Base-by-base conservation (phyloP, 2,113 vertebrate species). In the Cacatua alba region DNA sequence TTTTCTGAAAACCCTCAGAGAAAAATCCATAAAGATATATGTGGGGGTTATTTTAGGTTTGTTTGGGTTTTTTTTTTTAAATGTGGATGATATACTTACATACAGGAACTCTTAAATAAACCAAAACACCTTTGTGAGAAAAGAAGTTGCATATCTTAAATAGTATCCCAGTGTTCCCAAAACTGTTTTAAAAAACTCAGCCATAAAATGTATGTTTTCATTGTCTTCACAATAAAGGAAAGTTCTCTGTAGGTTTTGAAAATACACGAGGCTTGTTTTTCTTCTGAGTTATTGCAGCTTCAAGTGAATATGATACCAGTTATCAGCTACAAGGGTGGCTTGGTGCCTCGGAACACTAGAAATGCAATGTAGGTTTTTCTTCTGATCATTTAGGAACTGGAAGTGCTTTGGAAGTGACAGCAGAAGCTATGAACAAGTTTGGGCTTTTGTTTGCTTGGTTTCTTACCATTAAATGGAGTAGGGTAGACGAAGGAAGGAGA, bases 391-490 rank as follows among this genome's bases (percentile, higher is more conserved):
- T 75, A 31, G 6, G 26, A 71, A 44, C 7, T 28, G 16, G 33
- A 46, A 75, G 10, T 28, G 10, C 17, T 80, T 49, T 13, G 55
- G 24, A 75, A 51, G 13, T 20, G 7, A 13, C 13, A 80, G n/a
- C 5, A 75, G 35, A 79, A 43, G 5, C 59, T 41, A n/a, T 23
- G 29, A 79, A 41, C 18, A 55, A 7, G 7, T 51, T 69, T 80
- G 9, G 17, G 44, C 13, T 10, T 35, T 43, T 43, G 9, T 52
- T 49, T 48, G 6, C 7, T 51, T 43, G 5, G 20, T 64, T 33
- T 5, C 4, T 1, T 2, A 4, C 19, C 8, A 2, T 49, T 60
- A 79, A 52, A 64, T 35, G 12, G 68, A 29, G 1, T 57, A 29
- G 2, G 2, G 1, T 6, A 3, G 5, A 5, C 25, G 35, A 78